Base-by-base conservation (phyloP, 2,113 vertebrate genomes). In the Lepus americanus region DNA sequence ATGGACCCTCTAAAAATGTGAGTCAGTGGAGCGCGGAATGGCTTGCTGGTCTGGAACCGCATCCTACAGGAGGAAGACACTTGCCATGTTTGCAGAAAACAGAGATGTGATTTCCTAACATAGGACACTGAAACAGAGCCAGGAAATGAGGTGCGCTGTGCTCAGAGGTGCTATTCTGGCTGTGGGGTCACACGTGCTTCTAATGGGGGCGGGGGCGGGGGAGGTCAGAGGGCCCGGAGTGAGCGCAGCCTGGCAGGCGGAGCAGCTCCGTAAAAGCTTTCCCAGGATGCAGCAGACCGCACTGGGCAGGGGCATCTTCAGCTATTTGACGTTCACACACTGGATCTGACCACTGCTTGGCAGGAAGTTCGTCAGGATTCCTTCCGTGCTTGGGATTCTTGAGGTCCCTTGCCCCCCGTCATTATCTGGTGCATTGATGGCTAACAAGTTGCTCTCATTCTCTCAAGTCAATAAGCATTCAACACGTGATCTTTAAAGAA, bases 361-460 rank as follows among this genome's bases (percentile, higher is more conserved):
- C 22, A 53, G 36, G 81, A 77, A 89, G 61, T 84, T 70, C 79
- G n/a, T 87, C 29, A 61, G 53, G 81, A 92, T 87, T 74, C 91
- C 73, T 92, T 74, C 31, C 85, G n/a, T 96, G 59, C 88, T 88
- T 80, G 67, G 84, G 49, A 87, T 92, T 90, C 80, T 44, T 6
- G 13, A 61, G 67, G 11, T 39, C 23, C n/a, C 36, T 69, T 86
- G 51, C 36, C 29, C 83, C 83, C 90, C 29, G 11, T 89, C 92
- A 89, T 96, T 92, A 94, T 51, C 78, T 83, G 51, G 29, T 12
- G 92, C 88, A 51, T 31, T 70, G 7, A n/a, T 88, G 49, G 51
- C n/a, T 69, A 81, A 64, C 88, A 83, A 44, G 63, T 23, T 92
- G 16, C 55, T 87, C 33, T 59, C 19, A 27, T 76, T 76, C 31